Percentiles rank a stretch among this genome's conserved stretches.
These are phyloP conservation scores for Promerops cafer DNA, from an alignment of 2,113 vertebrate genomes.

Conservation along the genomic window DNA sequence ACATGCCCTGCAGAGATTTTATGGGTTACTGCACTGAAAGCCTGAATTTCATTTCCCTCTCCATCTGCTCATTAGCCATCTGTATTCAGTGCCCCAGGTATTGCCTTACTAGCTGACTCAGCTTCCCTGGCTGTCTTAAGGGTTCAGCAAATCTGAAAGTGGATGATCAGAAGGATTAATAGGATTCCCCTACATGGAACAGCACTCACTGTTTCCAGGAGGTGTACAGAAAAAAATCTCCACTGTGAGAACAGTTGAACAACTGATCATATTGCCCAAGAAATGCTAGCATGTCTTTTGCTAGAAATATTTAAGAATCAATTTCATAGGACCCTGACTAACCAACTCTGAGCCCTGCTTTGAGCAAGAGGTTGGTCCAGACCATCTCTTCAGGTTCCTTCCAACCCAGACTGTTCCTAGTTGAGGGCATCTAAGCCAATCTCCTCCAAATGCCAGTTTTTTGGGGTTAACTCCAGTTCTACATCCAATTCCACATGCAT, in stretches of 20 bases:
- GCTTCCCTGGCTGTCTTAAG: background rate
- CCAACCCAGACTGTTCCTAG: background rate
- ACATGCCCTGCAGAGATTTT: background rate
- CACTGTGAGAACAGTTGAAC: background rate
- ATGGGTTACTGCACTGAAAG: background rate
- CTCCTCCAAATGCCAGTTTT: background rate
- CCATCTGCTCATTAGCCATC: background rate
- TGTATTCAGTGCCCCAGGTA: background rate
- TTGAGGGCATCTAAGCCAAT: background rate
- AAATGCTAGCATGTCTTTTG: background rate
- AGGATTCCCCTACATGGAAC: background rate
- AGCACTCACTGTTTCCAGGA: background rate
- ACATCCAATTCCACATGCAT: background rate
- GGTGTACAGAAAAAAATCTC: background rate
- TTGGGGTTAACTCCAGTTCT: background rate
- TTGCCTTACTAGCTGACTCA: background rate
- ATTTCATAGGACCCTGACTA: background rate
- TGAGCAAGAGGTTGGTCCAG: background rate
- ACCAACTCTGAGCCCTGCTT: background rate
- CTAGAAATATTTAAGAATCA: background rate
- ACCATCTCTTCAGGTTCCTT: background rate
- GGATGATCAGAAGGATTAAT: background rate
- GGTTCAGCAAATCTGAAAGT: background rate
- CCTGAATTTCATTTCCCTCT: background rate
- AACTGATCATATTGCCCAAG: accelerated